Percentiles rank a stretch among this genome's conserved stretches.
These are phyloP conservation scores for Sporophila hypoxantha DNA, from an alignment of 2,113 vertebrate genomes.

Conservation along the genomic window DNA sequence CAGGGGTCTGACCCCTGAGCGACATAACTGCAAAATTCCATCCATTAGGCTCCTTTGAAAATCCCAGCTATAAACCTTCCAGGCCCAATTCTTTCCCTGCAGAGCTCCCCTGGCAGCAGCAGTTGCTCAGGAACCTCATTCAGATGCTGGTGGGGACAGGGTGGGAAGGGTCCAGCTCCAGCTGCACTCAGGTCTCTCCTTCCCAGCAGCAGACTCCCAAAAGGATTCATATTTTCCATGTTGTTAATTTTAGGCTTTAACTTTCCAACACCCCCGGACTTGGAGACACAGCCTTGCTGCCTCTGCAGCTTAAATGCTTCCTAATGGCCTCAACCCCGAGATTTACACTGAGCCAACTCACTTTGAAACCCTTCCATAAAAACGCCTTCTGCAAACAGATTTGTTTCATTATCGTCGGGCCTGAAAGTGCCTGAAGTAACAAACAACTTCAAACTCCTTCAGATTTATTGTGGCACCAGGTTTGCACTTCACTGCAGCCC, in stretches of 20 bases:
- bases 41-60: not conserved
- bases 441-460: constrained; percentile 35
- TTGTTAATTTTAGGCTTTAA: not conserved
- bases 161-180: not conserved
- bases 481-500: not conserved
- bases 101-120: not conserved
- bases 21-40: not conserved
- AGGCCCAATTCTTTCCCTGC: not conserved
- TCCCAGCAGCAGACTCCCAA: not conserved
- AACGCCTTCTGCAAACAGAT: constrained; percentile 55
- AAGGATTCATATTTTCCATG: not conserved
- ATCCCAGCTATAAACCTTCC: not conserved
- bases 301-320: constrained; percentile 31
- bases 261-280: not conserved
- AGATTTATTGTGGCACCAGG: constrained; percentile 1
- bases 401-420: constrained; percentile 36
- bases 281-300: not conserved
- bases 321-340: constrained; percentile 40
- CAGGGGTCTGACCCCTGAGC: not conserved
- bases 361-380: constrained; percentile 45
- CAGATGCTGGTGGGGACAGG: not conserved
- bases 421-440: constrained; percentile 37
- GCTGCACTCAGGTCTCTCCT: not conserved
- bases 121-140: not conserved
- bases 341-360: constrained; percentile 41